phyloP scores from a whole-genome alignment of 2,113 vertebrate genomes.

The Chelonoidis abingdonii region DNA sequence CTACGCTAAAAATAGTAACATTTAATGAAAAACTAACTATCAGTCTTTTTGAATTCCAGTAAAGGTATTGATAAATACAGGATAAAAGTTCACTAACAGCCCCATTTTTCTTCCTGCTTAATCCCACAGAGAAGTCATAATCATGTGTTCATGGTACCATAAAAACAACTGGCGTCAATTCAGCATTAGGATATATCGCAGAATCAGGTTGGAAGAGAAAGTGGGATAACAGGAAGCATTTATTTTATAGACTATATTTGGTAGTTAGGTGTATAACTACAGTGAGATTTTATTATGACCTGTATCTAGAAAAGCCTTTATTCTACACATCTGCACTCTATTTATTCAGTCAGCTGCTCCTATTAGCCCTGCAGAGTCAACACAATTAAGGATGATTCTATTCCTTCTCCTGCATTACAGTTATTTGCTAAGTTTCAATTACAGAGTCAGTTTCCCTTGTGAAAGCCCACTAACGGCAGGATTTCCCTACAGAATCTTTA shows the following conservation, averaged over 20 bases:
- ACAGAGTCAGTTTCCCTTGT: not conserved
- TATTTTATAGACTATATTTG: not conserved
- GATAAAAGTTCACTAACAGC: not conserved
- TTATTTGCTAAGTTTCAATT: not conserved
- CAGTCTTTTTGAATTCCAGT: not conserved
- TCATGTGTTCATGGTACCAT: not conserved
- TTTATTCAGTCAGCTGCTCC: not conserved
- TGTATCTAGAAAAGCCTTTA: not conserved
- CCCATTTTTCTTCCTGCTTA: not conserved
- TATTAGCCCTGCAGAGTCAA: not conserved
- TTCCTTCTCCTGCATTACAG: not conserved
- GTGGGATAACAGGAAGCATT: not conserved
- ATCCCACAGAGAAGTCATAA: not conserved
- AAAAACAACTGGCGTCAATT: not conserved
- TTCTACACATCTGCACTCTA: not conserved
- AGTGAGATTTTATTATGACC: not conserved
- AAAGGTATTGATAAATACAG: not conserved
- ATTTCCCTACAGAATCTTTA: not conserved
- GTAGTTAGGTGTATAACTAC: not conserved
- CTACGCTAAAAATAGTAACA: not conserved
- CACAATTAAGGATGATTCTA: not conserved
- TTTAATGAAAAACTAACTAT: fast-evolving
- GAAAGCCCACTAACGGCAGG: not conserved
- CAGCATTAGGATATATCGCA: not conserved
- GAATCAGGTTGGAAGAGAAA: not conserved